A percentile compares a stretch with the other conserved stretches of the same genome.
Evolutionary conservation across 2,113 vertebrate genomes (phyloP).

Genomic region (Crotalus horridus): DNA sequence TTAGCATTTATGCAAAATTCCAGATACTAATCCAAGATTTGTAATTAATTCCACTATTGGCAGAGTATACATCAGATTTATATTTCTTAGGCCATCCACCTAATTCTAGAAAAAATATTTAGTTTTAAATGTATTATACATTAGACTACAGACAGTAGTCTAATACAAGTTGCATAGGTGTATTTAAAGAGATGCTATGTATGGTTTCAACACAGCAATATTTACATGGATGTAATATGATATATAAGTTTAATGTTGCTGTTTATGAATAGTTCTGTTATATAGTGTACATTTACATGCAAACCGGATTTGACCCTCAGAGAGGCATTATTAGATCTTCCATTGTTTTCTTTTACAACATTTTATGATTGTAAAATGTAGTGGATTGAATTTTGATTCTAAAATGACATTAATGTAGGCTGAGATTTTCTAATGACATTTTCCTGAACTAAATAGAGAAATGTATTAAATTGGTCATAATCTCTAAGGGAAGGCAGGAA

Average conservation of each 20-base stretch:
- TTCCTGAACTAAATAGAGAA: neutral
- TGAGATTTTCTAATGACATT: neutral
- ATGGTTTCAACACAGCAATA: neutral
- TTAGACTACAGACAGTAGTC: neutral
- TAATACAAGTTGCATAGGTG: neutral
- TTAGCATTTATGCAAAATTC: conserved; percentile 37
- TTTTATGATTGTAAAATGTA: neutral
- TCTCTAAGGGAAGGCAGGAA: neutral
- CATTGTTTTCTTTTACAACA: neutral
- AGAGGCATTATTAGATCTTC: neutral
- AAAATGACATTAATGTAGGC: neutral
- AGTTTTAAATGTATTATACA: neutral
- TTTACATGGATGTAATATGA: neutral
- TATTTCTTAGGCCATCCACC: neutral
- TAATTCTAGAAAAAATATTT: neutral
- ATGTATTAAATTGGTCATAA: neutral
- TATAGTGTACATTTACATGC: neutral
- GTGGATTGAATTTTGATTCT: neutral
- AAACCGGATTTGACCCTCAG: neutral
- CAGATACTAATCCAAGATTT: neutral
- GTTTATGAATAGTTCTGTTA: neutral
- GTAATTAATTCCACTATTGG: neutral
- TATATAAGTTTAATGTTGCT: neutral
- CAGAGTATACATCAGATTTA: neutral
- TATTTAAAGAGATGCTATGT: neutral